phyloP scores from a whole-genome alignment of 2,888 invertebrate species.

The Gryllus longicercus region DNA sequence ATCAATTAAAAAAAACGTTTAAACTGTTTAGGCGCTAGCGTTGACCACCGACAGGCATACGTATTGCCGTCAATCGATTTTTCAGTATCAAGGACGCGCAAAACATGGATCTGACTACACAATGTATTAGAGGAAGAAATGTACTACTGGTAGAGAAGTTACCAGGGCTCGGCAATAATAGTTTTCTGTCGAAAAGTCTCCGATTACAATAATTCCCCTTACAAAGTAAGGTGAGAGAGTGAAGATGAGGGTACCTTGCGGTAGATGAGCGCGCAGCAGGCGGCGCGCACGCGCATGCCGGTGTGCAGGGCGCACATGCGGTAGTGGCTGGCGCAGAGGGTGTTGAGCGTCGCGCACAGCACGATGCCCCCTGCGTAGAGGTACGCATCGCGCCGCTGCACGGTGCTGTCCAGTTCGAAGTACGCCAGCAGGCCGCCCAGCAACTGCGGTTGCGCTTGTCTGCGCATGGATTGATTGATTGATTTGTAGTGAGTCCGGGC shows the following conservation, averaged over 20 bases:
- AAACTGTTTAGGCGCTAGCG: too few species aligned
- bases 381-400: conserved; percentile 52
- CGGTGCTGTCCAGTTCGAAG: conserved; percentile 56
- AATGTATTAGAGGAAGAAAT: too few species aligned
- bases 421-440: conserved; percentile 62
- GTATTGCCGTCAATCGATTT: too few species aligned
- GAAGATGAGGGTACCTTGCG: conserved; percentile 56
- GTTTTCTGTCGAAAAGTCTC: too few species aligned
- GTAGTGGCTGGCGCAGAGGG: conserved; percentile 63
- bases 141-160: too few species aligned
- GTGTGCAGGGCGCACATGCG: conserved; percentile 67
- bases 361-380: conserved; percentile 45
- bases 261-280: conserved; percentile 78
- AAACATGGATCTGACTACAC: too few species aligned
- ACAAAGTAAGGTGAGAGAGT: too few species aligned
- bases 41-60: too few species aligned
- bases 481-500: neutral
- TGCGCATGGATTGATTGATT: conserved; percentile 40
- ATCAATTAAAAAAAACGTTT: too few species aligned
- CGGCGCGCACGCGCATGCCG: conserved; percentile 77
- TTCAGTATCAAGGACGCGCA: too few species aligned
- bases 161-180: too few species aligned
- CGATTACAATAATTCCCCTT: too few species aligned
- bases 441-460: conserved; percentile 64
- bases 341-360: conserved; percentile 47